Conservation (phyloP, 2,113 vertebrate genomes). For the Setophaga coronata region DNA sequence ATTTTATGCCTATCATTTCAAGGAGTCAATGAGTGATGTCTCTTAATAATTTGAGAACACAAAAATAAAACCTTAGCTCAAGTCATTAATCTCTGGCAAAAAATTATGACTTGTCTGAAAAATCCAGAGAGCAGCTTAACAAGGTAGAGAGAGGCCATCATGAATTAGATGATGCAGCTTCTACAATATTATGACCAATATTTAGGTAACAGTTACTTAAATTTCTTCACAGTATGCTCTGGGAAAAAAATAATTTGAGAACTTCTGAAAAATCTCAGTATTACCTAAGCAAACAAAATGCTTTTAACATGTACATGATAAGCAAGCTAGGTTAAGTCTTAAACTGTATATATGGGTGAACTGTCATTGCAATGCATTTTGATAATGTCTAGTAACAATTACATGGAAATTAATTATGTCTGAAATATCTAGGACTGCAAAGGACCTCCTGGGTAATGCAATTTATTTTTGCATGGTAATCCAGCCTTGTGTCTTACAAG, state of each 20-base stretch:
- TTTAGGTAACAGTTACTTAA: not conserved
- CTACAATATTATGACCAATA: not conserved
- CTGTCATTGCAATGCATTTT: not conserved
- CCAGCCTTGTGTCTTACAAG: not conserved
- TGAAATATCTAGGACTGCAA: not conserved
- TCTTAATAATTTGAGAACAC: not conserved
- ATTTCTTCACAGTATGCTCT: not conserved
- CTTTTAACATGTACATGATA: not conserved
- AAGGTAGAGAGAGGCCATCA: not conserved
- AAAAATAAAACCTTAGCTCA: not conserved
- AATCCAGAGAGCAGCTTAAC: not conserved
- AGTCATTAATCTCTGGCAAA: not conserved
- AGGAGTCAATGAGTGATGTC: not conserved
- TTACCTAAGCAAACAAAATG: not conserved
- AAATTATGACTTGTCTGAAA: not conserved
- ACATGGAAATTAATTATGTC: not conserved
- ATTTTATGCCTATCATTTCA: conserved; percentile 69
- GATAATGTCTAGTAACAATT: not conserved
- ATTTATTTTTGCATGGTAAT: not conserved
- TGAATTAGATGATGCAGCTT: not conserved
- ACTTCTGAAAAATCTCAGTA: not conserved
- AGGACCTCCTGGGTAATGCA: not conserved
- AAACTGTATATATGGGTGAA: not conserved
- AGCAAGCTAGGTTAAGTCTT: not conserved
- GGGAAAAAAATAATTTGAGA: not conserved